Evolutionary conservation across 37 sponge, comb jelly and placozoan genomes (phyloP), one percentile per base, ranked within the genome.

Genomic region (Oopsacas minuta): DNA sequence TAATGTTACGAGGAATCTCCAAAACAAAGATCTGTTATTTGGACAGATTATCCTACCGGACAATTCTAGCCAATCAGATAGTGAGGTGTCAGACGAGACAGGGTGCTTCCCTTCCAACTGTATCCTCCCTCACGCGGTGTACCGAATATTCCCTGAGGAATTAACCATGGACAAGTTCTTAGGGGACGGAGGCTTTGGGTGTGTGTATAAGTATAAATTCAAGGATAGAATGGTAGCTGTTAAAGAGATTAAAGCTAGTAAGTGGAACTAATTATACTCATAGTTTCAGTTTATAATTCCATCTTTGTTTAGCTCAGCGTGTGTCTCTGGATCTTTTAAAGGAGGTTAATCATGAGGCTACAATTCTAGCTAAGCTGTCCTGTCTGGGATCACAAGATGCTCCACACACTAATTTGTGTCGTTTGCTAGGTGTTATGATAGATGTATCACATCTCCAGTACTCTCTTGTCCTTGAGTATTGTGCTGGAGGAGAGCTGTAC

Each of bases 321-420:
- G 75, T 3, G 75, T 61, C 75, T 5, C 7, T 3, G 75, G 75
- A 61, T 34, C 75, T 61, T 10, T 34, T 61, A 34, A 61, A 61
- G 75, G 75, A 61, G 75, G 75, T 61, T 5, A 61, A 61, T 34
- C 75, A 61, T 5, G 75, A 61, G 75, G 75, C 75, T 3, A 61
- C 75, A 25, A 61, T 61, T 34, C 30, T 61, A 3, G 75, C 75
- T n/a, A 61, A 61, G 75, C 75, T 61, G 75, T 61, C 75, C 17
- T 3, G 75, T 3, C 75, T 61, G 17, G 75, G 75, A n/a, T 34
- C 32, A 5, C 75, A 61, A 34, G 75, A 61, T 34, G 5, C 75
- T 3, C 17, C 12, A 12, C 75, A 61, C 75, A 34, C 28, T 34
- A 61, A 61, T n/a, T 34, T 61, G 28, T 61, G 75, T n/a, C 75